phyloP scores from a whole-genome alignment of 1,140 invertebrate species.

The Cataglyphis hispanica region DNA sequence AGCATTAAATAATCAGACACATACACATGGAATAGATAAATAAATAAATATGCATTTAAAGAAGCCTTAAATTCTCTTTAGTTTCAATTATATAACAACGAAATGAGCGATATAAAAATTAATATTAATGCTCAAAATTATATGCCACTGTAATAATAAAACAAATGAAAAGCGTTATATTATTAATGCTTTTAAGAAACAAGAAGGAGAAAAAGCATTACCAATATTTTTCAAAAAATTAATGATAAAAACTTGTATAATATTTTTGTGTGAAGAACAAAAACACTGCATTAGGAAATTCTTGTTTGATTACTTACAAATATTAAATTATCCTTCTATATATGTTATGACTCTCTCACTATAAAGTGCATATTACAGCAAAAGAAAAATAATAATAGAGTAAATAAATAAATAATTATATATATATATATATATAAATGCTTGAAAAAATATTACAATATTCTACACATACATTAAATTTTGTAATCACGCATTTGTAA shows the following conservation, averaged over 20 bases:
- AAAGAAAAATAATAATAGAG: conserved; percentile 36
- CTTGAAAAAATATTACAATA: not conserved
- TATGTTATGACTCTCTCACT: conserved; percentile 61
- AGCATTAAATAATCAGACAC: not conserved
- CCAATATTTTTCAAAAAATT: conserved; percentile 16
- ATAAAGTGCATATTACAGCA: conserved; percentile 63
- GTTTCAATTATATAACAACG: not conserved
- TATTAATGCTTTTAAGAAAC: not conserved
- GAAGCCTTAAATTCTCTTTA: not conserved
- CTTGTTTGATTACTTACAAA: conserved; percentile 72
- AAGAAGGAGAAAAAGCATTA: not conserved
- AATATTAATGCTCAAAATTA: not conserved
- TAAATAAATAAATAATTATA: conserved; percentile 10
- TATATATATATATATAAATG: not conserved
- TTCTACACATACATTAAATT: conserved; percentile 18
- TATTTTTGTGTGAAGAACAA: not conserved
- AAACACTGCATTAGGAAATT: conserved; percentile 9
- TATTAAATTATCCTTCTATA: conserved; percentile 55
- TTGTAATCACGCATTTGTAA: not conserved
- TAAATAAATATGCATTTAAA: not conserved
- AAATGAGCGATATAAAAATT: conserved; percentile 8
- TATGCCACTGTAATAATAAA: not conserved
- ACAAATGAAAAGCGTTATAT: not conserved
- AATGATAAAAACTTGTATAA: not conserved
- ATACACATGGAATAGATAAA: not conserved